Base-by-base conservation (phyloP, 2,113 vertebrate species). In the Panurus biarmicus region DNA sequence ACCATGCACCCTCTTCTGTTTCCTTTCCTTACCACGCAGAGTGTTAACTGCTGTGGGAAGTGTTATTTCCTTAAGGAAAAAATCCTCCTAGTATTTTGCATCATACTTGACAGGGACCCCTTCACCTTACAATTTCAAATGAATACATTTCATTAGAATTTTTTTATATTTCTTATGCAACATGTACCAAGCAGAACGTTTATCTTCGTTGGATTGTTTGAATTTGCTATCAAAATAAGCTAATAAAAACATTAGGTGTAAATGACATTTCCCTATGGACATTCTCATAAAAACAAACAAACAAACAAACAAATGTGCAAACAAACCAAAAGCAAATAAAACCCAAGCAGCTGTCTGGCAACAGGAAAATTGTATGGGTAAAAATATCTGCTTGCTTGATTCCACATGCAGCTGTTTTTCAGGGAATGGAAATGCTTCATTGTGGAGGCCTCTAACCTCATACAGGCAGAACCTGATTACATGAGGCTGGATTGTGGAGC, bases 331-430 rank as follows among this genome's bases (percentile, higher is more conserved):
- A 5, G 9, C 20, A 77, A 83, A 83, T 83, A 47, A 89, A 94
- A 78, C 29, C 26, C 65, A 72, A 38, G 24, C 48, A 74, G 57
- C 62, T 95, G 87, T 66, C 86, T 95, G 77, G 65, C 62, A 92
- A 94, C 75, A 81, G 57, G 66, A 89, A 88, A 89, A 89, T 45
- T 67, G 26, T 85, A 74, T 26, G 57, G 29, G 54, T 88, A 89
- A 90, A 95, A 96, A 90, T 78, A 89, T 56, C 77, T 47, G n/a
- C 80, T 89, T 69, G 66, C 65, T 96, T 72, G 45, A 78, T 92
- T 94, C 73, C 61, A 70, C 24, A 82, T 33, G 73, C 77, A 87
- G 84, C 50, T 87, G 42, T 72, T 92, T 92, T 91, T 81, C 77
- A 94, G 66, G 61, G 66, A 89, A 87, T 57, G 76, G 86, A 92